These are phyloP conservation scores for Pantherophis vulpinus DNA, from an alignment of 2,797 vertebrate genomes.

Conservation along the genomic window DNA sequence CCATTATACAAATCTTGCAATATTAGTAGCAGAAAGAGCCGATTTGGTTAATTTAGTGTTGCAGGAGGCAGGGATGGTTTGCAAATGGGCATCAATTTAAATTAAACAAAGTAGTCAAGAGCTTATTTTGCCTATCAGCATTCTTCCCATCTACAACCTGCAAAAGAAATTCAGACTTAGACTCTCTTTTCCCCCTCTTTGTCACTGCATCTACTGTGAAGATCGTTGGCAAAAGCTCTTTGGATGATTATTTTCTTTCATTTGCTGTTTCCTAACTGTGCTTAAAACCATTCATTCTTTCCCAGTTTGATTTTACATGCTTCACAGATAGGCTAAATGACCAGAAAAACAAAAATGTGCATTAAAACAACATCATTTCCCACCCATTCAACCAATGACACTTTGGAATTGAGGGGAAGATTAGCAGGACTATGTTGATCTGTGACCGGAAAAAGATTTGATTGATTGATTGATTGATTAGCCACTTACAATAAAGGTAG, in stretches of 20 bases:
- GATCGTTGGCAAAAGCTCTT: constrained; percentile 7
- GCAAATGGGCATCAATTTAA: constrained; percentile 12
- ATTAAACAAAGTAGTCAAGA: not conserved
- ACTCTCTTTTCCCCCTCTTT: not conserved
- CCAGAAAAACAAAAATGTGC: not conserved
- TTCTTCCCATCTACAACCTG: not conserved
- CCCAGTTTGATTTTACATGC: not conserved
- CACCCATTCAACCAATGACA: not conserved
- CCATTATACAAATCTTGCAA: not conserved
- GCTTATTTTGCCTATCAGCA: constrained; percentile 23
- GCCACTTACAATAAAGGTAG: not conserved
- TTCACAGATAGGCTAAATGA: not conserved
- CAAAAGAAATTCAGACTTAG: constrained; percentile 14
- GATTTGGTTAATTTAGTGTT: constrained; percentile 9
- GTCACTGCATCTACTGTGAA: not conserved
- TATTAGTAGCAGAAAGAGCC: not conserved
- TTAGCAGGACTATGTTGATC: not conserved
- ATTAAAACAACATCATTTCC: not conserved
- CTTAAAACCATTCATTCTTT: not conserved
- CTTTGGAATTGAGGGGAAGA: not conserved
- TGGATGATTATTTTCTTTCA: not conserved
- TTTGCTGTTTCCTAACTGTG: not conserved
- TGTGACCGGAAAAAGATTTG: not conserved
- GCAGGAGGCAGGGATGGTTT: not conserved
- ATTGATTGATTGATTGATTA: not conserved